phyloP scores from a whole-genome alignment of 1,140 invertebrate species.

The Macrostomum lignano region DNA sequence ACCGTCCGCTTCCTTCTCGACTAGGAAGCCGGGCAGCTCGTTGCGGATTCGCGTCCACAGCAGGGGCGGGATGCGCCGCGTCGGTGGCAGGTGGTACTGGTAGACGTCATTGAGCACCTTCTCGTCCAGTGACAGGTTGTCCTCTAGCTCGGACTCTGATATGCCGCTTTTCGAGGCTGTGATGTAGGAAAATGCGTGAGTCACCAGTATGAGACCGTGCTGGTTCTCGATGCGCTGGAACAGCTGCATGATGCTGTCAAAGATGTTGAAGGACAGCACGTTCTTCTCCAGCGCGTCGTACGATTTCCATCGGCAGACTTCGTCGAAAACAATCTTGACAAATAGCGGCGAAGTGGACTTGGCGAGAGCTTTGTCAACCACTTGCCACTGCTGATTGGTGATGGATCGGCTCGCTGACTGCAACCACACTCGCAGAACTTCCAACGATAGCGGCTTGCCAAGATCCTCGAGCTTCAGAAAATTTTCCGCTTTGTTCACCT shows the following conservation, averaged over 20 bases:
- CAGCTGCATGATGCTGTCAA: constrained; percentile 86
- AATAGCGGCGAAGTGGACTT: constrained; percentile 84
- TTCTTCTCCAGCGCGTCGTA: constrained; percentile 79
- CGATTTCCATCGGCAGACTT: constrained; percentile 78
- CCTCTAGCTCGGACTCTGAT: constrained; percentile 69
- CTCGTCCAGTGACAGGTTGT: constrained; percentile 70
- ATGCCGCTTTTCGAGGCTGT: constrained; percentile 66
- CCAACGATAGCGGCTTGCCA: not conserved
- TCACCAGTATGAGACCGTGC: constrained; percentile 64
- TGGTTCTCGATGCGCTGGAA: constrained; percentile 65
- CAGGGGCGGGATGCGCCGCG: constrained; percentile 64
- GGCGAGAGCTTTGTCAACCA: constrained; percentile 60
- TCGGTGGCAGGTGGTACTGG: constrained; percentile 83
- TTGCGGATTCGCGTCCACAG: constrained; percentile 78
- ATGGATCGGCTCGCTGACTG: constrained; percentile 40
- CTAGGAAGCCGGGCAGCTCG: constrained; percentile 73
- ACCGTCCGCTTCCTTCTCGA: constrained; percentile 75
- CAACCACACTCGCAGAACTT: constrained; percentile 6
- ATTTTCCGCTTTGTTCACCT: too few species aligned
- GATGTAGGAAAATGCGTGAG: constrained; percentile 70
- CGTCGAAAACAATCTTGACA: constrained; percentile 57
- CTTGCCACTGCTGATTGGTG: constrained; percentile 49
- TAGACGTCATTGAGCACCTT: constrained; percentile 70
- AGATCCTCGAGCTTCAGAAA: too few species aligned
- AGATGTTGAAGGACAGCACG: constrained; percentile 62